Evolutionary conservation across 2,888 invertebrate genomes (phyloP).

Genomic region (Cancer borealis): DNA sequence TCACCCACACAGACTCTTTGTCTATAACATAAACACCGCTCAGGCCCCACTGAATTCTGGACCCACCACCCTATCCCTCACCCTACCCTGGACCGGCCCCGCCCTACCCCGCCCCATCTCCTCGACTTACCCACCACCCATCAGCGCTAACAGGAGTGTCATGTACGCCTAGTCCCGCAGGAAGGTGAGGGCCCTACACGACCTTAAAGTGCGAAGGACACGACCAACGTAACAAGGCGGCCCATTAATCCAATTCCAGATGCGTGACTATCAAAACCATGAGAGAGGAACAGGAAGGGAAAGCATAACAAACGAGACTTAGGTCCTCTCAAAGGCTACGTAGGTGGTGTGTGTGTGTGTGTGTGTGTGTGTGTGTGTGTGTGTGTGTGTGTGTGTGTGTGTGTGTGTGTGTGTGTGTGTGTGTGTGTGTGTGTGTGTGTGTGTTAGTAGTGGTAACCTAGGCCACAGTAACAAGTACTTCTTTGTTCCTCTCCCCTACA

Average conservation of each 20-base stretch:
- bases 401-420: neutral
- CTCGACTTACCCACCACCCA: neutral
- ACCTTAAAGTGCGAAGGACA: too few species aligned
- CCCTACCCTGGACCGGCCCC: neutral
- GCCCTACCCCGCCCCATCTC: too few species aligned
- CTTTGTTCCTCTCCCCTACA: conserved; percentile 22
- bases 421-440: neutral
- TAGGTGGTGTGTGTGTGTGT: neutral
- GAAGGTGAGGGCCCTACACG: neutral
- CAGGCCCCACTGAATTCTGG: conserved; percentile 1
- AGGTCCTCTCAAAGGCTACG: neutral
- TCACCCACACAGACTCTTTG: neutral
- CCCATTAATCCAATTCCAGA: conserved; percentile 5
- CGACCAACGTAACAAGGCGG: neutral
- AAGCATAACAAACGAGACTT: neutral
- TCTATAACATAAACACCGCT: neutral
- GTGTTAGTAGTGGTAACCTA: conserved; percentile 3
- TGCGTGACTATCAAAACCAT: conserved; percentile 15
- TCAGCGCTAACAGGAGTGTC: conserved; percentile 6
- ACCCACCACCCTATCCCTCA: neutral
- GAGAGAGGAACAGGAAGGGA: neutral
- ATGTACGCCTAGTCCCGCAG: neutral
- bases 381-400: neutral
- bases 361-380: neutral
- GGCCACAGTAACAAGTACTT: neutral